A percentile compares a stretch with the other conserved stretches of the same genome.
phyloP scores from a whole-genome alignment of 2,888 invertebrate species.

The Melieria omissa region DNA sequence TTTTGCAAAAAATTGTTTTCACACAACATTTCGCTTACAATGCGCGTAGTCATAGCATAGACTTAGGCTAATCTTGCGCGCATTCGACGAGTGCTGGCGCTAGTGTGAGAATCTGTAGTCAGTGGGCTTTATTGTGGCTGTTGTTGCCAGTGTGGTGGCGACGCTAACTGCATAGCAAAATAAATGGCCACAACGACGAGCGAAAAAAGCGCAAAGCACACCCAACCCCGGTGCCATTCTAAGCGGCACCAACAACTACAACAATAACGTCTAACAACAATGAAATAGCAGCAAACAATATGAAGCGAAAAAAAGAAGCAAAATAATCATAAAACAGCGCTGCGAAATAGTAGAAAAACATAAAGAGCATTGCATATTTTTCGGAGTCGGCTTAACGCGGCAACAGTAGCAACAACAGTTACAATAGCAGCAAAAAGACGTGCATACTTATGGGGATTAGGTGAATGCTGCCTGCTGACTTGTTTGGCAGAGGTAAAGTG shows the following conservation, averaged over 20 bases:
- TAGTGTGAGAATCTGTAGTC: slow-evolving; percentile 24
- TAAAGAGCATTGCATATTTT: slow-evolving; percentile 29
- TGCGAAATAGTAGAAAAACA: background rate
- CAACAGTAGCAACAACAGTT: background rate
- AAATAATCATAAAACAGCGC: background rate
- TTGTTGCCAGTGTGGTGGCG: too few relatives aligned
- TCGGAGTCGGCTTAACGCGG: slow-evolving; percentile 29
- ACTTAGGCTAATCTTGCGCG: slow-evolving; percentile 27
- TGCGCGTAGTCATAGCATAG: background rate
- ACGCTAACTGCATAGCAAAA: slow-evolving; percentile 50
- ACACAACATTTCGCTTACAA: too few relatives aligned
- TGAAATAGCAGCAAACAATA: slow-evolving; percentile 24
- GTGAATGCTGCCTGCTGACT: background rate
- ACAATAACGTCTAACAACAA: background rate
- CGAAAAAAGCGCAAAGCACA: slow-evolving; percentile 23
- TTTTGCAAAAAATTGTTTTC: slow-evolving; percentile 11
- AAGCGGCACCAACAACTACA: too few relatives aligned
- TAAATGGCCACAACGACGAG: background rate
- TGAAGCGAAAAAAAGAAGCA: slow-evolving; percentile 35
- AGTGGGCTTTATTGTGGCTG: slow-evolving; percentile 26
- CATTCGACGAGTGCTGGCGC: background rate
- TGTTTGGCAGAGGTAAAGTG: background rate
- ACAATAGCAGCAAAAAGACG: slow-evolving; percentile 12
- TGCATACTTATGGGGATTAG: slow-evolving; percentile 22
- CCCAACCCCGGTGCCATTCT: background rate